Conservation (phyloP, 2,888 invertebrate genomes). For the Lucinisca nassula region DNA sequence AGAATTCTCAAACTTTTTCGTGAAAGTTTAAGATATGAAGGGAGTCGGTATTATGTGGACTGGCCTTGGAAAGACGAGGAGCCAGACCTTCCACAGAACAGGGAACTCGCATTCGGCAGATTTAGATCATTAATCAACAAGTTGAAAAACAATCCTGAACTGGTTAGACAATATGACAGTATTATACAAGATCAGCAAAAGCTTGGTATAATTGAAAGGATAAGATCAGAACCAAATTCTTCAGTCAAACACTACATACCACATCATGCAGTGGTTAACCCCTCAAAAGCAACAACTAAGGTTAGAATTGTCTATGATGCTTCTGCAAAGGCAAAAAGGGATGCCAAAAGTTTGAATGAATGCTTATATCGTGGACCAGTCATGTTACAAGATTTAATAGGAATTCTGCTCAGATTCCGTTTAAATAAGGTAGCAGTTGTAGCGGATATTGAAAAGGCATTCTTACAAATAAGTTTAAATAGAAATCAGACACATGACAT, state of each 20-base stretch:
- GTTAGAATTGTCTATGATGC: constrained; percentile 32
- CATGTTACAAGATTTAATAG: constrained; percentile 38
- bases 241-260: constrained; percentile 40
- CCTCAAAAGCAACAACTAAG: constrained; percentile 22
- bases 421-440: constrained; percentile 16
- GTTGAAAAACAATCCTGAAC: constrained; percentile 22
- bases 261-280: constrained; percentile 41
- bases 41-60: not conserved
- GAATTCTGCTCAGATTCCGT: constrained; percentile 33
- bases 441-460: constrained; percentile 40
- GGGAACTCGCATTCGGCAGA: constrained; percentile 26
- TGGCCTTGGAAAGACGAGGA: constrained; percentile 47
- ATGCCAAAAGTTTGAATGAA: constrained; percentile 45
- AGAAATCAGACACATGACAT: no score
- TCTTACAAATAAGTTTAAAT: constrained; percentile 14
- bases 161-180: constrained; percentile 16
- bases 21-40: constrained; percentile 2
- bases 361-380: constrained; percentile 40
- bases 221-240: not conserved
- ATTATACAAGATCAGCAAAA: constrained; percentile 38
- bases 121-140: constrained; percentile 29
- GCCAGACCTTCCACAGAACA: constrained; percentile 25
- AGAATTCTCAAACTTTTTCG: constrained; percentile 16
- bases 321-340: constrained; percentile 24
- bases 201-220: constrained; percentile 45